A percentile compares a stretch with the other conserved stretches of the same genome.
These are phyloP conservation scores for Pterocles orientalis DNA, from an alignment of 2,113 vertebrate species.

Conservation along the genomic window DNA sequence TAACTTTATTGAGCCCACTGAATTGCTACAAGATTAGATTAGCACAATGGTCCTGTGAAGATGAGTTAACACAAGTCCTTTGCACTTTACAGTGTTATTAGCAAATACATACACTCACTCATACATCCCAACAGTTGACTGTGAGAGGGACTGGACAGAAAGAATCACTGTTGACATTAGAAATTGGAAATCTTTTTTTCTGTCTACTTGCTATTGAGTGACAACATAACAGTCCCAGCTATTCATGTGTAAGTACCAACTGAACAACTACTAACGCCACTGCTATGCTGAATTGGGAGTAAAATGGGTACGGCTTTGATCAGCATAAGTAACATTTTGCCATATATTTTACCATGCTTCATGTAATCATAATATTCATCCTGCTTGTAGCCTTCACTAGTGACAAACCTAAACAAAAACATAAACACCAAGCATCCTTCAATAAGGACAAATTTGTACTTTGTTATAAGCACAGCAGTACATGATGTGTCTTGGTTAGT, in stretches of 20 bases:
- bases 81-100: not conserved
- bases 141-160: not conserved
- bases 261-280: not conserved
- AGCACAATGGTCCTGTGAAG: not conserved
- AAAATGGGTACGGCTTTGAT: not conserved
- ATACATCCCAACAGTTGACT: not conserved
- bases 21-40: not conserved
- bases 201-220: not conserved
- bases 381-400: not conserved
- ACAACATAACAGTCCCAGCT: not conserved
- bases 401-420: not conserved
- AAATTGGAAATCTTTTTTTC: not conserved
- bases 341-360: not conserved
- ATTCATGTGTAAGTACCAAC: not conserved
- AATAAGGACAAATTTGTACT: not conserved
- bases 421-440: not conserved
- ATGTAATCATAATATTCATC: not conserved
- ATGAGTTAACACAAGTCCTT: not conserved
- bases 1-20: not conserved
- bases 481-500: not conserved
- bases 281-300: not conserved
- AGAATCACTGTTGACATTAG: not conserved
- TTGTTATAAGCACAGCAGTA: not conserved
- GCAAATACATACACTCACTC: not conserved
- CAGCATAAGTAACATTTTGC: not conserved